phyloP scores from a whole-genome alignment of 2,797 vertebrate species.

The Xenops minutus region DNA sequence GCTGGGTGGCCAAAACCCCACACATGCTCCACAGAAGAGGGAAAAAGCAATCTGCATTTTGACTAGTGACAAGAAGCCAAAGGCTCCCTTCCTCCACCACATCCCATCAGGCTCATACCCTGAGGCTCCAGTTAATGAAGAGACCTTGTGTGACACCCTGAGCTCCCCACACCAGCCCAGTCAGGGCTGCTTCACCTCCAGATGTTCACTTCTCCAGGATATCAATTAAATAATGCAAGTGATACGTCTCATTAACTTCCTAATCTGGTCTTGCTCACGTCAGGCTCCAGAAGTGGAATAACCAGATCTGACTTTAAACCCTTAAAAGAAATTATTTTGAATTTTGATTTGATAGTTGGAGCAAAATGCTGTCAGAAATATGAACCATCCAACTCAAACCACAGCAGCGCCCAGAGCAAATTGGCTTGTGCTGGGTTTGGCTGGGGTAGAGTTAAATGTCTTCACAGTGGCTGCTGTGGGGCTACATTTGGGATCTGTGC shows the following conservation, averaged over 20 bases:
- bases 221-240: not conserved
- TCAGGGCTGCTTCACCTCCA: not conserved
- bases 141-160: not conserved
- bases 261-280: not conserved
- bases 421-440: not conserved
- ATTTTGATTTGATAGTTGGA: not conserved
- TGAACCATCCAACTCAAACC: not conserved
- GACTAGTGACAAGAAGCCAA: not conserved
- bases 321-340: not conserved
- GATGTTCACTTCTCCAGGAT: not conserved
- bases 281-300: not conserved
- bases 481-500: not conserved
- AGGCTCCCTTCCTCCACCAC: not conserved
- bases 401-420: not conserved
- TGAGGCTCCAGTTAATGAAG: not conserved
- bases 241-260: not conserved
- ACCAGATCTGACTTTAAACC: not conserved
- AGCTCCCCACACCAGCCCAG: not conserved
- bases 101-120: not conserved
- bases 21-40: accelerated
- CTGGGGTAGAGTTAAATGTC: not conserved
- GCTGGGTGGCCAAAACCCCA: not conserved
- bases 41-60: not conserved
- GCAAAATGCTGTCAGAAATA: not conserved
- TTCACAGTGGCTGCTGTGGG: not conserved